Percentiles rank a stretch among this genome's conserved stretches.
Evolutionary conservation across 2,888 invertebrate genomes (phyloP).

Genomic region (Automeris io): DNA sequence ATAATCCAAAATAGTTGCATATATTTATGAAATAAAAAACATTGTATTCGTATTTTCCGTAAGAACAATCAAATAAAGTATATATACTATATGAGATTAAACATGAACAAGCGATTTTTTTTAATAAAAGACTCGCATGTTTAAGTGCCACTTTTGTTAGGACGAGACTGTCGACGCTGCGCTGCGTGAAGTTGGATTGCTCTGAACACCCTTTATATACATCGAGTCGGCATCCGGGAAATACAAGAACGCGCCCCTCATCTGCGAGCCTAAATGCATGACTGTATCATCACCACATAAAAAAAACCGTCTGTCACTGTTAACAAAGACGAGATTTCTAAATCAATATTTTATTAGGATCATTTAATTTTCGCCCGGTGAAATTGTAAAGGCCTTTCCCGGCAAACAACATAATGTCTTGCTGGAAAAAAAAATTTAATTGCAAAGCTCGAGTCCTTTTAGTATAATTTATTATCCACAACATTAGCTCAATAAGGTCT

Average conservation of each 20-base stretch:
- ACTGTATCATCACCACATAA: not conserved
- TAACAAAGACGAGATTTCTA: no score
- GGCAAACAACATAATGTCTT: no score
- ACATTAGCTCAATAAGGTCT: no score
- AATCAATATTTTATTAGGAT: no score
- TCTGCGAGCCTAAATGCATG: conserved; percentile 3
- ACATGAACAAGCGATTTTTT: conserved; percentile 7
- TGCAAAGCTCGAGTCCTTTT: no score
- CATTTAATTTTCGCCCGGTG: no score
- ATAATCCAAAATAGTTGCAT: no score
- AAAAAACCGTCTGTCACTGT: not conserved
- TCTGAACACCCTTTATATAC: conserved; percentile 67
- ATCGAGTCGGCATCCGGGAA: conserved; percentile 12
- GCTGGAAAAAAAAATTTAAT: no score
- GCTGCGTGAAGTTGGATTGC: conserved; percentile 95
- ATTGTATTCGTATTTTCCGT: not conserved
- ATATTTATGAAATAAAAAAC: no score
- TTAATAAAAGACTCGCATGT: conserved; percentile 22
- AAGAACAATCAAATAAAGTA: conserved; percentile 6
- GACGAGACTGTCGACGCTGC: conserved; percentile 97
- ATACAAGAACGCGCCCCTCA: not conserved
- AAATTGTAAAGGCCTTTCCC: no score
- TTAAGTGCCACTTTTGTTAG: conserved; percentile 60
- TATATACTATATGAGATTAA: conserved; percentile 9
- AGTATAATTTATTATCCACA: no score